Evolutionary conservation across 1,140 invertebrate species (phyloP).

Genomic region (Drosophila navojoa): DNA sequence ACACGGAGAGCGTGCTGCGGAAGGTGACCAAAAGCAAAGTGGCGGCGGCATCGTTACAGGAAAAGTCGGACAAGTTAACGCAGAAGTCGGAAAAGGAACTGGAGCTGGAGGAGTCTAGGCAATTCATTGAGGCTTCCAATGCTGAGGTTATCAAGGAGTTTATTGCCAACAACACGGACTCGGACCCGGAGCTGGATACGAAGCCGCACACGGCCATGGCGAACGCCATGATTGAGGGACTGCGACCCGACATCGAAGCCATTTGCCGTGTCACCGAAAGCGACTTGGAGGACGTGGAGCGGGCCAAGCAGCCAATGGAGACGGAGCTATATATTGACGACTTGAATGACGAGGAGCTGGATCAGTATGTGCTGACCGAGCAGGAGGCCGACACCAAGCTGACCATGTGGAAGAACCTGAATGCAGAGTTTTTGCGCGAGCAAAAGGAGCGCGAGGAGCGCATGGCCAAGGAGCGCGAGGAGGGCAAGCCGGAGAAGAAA

Average conservation of each 20-base stretch:
- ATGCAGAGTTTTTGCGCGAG: slow-evolving; percentile 92
- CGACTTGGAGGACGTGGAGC: slow-evolving; percentile 67
- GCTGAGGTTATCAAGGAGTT: slow-evolving; percentile 85
- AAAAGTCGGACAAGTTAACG: slow-evolving; percentile 21
- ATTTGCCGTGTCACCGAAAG: slow-evolving; percentile 73
- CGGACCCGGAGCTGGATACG: slow-evolving; percentile 29
- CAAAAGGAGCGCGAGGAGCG: slow-evolving; percentile 94
- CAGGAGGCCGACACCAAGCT: slow-evolving; percentile 92
- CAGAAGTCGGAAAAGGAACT: slow-evolving; percentile 45
- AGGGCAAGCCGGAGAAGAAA: slow-evolving; percentile 91
- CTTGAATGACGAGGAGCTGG: slow-evolving; percentile 94
- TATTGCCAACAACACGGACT: slow-evolving; percentile 70
- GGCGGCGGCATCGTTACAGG: background rate
- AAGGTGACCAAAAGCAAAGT: slow-evolving; percentile 42
- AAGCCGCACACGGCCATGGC: slow-evolving; percentile 13
- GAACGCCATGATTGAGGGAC: slow-evolving; percentile 62
- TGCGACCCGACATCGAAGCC: slow-evolving; percentile 79
- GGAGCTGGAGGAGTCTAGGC: slow-evolving; percentile 84
- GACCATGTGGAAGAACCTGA: slow-evolving; percentile 92
- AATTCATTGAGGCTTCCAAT: slow-evolving; percentile 86
- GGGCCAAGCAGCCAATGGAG: slow-evolving; percentile 68
- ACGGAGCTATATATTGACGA: slow-evolving; percentile 90
- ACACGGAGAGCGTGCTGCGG: slow-evolving; percentile 61
- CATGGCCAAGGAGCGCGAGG: slow-evolving; percentile 89
- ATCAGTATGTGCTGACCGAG: slow-evolving; percentile 93